Conservation (phyloP, 2,888 invertebrate species). For the Phanerotoma sp. region DNA sequence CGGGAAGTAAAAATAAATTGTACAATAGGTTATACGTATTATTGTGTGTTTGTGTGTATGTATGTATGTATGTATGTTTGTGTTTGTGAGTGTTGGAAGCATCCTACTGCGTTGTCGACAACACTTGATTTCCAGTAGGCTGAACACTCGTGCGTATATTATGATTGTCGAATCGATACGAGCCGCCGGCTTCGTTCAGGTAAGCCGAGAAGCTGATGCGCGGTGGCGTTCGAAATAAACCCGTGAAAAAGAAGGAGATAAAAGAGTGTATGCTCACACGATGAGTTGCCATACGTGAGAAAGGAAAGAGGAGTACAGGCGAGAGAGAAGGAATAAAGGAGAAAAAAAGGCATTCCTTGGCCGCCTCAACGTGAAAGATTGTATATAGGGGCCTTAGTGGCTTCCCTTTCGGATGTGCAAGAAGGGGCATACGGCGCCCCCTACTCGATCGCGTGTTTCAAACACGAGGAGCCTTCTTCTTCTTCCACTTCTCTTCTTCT, state of each 20-base stretch:
- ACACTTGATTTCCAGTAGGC: conserved; percentile 45
- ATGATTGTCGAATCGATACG: conserved; percentile 48
- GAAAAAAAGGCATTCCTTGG: conserved; percentile 24
- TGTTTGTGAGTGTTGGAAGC: conserved; percentile 21
- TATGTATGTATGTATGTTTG: too few species aligned
- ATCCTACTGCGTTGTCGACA: conserved; percentile 45
- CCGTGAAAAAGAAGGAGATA: conserved; percentile 13
- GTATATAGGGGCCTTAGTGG: conserved; percentile 9
- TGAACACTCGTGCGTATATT: conserved; percentile 49
- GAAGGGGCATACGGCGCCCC: conserved; percentile 13
- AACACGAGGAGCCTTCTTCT: conserved; percentile 29
- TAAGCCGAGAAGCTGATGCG: conserved; percentile 40
- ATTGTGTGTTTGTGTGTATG: too few species aligned
- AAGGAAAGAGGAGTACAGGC: background rate
- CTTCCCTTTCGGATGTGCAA: too few species aligned
- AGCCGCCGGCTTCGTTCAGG: conserved; percentile 39
- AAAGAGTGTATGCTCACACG: conserved; percentile 16
- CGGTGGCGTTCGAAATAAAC: conserved; percentile 35
- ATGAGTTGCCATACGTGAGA: background rate
- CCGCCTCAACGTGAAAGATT: conserved; percentile 38
- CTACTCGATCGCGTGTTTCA: conserved; percentile 30
- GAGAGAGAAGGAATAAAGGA: background rate
- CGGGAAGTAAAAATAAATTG: too few species aligned
- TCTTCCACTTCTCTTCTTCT: conserved; percentile 32
- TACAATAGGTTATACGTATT: background rate